Conservation (phyloP, 2,797 vertebrate species). For the Chromobotia macracanthus region DNA sequence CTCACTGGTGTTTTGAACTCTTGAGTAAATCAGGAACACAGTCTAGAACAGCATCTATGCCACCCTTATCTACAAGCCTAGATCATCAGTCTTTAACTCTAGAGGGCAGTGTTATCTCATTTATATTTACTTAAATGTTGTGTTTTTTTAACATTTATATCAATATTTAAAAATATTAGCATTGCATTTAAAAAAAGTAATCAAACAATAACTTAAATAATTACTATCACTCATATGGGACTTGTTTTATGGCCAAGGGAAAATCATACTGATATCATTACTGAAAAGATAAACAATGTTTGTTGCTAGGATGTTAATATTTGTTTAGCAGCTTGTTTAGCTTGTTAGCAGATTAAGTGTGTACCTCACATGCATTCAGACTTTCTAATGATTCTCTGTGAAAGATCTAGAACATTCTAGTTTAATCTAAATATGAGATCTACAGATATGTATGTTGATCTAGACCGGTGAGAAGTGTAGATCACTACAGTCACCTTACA, state of each 20-base stretch:
- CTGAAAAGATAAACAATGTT: not conserved
- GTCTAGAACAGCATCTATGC: not conserved
- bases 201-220: not conserved
- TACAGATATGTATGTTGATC: no score
- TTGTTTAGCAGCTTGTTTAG: conserved; percentile 21
- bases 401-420: no score
- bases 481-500: no score
- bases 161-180: conserved; percentile 13
- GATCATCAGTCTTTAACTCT: conserved; percentile 58
- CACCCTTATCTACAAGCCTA: no score
- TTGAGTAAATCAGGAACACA: not conserved
- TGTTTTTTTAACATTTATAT: no score
- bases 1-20: conserved; percentile 19
- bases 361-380: not conserved
- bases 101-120: conserved; percentile 72
- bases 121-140: conserved; percentile 65
- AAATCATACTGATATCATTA: not conserved
- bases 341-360: not conserved
- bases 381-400: not conserved
- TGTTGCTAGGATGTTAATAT: conserved; percentile 5
- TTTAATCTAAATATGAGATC: no score
- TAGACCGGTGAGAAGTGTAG: no score
- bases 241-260: not conserved
- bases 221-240: not conserved
- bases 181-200: not conserved